Evolutionary conservation across 2,113 vertebrate species (phyloP).

Genomic region (Eptesicus fuscus): DNA sequence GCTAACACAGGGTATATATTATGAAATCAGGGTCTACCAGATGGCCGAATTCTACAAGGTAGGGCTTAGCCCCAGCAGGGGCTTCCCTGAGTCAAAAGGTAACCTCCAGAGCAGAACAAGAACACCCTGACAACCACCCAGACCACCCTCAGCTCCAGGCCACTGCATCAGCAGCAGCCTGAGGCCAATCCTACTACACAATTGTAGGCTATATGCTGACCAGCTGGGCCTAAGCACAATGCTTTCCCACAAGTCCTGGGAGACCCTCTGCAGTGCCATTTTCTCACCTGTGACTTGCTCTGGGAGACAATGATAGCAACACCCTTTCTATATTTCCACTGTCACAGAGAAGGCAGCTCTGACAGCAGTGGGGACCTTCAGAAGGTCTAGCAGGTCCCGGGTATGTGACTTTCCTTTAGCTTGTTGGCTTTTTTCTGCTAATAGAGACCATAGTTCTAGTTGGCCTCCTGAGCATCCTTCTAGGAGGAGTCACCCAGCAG

Average conservation of each 20-base stretch:
- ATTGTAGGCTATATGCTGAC: fast-evolving
- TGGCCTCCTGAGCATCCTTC: neutral
- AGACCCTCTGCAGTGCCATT: too few species aligned
- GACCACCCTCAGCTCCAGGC: neutral
- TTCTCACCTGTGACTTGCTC: neutral
- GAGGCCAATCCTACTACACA: neutral
- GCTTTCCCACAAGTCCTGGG: neutral
- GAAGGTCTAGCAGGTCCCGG: neutral
- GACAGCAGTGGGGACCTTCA: neutral
- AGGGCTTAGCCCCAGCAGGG: neutral
- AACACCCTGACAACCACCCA: neutral
- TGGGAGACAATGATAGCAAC: too few species aligned
- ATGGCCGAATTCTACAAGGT: neutral
- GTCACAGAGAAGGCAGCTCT: neutral
- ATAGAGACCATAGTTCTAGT: neutral
- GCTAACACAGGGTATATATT: too few species aligned
- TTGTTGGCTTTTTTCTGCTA: neutral
- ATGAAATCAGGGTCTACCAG: neutral
- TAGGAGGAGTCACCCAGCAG: neutral
- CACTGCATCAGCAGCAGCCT: fast-evolving
- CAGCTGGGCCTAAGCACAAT: neutral
- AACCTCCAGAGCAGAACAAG: neutral
- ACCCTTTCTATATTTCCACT: neutral
- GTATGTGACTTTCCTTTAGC: neutral
- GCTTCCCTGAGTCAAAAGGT: neutral